Conservation (phyloP, 1,140 invertebrate genomes). For the Rhyacophila brunnea region DNA sequence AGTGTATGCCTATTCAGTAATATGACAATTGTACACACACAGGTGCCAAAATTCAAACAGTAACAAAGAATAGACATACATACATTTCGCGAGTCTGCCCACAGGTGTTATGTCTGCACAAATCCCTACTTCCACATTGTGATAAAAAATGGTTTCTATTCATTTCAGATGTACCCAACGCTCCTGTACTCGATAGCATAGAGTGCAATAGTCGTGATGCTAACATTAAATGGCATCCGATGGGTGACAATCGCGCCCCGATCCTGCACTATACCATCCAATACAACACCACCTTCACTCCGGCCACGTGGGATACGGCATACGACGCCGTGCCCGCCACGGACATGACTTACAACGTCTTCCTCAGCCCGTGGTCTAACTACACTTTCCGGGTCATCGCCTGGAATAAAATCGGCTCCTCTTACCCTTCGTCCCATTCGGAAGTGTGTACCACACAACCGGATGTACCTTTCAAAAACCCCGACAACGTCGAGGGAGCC, state of each 20-base stretch:
- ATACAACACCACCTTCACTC: slow-evolving; percentile 92
- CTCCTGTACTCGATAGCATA: slow-evolving; percentile 69
- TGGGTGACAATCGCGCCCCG: slow-evolving; percentile 91
- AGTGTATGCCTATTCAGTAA: too few species aligned
- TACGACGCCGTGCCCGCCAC: slow-evolving; percentile 76
- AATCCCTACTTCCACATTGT: too few species aligned
- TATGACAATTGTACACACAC: too few species aligned
- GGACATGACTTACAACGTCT: slow-evolving; percentile 71
- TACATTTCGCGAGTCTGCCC: too few species aligned
- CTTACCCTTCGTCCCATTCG: slow-evolving; percentile 78
- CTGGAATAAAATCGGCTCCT: slow-evolving; percentile 89
- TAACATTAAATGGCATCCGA: slow-evolving; percentile 78
- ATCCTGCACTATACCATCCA: slow-evolving; percentile 91
- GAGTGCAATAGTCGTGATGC: slow-evolving; percentile 71
- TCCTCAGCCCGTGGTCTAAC: slow-evolving; percentile 90
- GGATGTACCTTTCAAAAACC: slow-evolving; percentile 91
- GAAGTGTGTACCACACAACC: slow-evolving; percentile 82
- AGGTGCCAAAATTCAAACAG: too few species aligned
- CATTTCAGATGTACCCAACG: slow-evolving; percentile 92
- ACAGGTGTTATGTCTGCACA: too few species aligned
- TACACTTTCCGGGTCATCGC: slow-evolving; percentile 96
- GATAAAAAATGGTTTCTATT: too few species aligned
- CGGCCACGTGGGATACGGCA: slow-evolving; percentile 85
- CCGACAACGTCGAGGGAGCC: slow-evolving; percentile 88
- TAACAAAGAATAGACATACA: too few species aligned